Conservation (phyloP, 2,113 vertebrate species). For the Nothobranchius kuhntae region DNA sequence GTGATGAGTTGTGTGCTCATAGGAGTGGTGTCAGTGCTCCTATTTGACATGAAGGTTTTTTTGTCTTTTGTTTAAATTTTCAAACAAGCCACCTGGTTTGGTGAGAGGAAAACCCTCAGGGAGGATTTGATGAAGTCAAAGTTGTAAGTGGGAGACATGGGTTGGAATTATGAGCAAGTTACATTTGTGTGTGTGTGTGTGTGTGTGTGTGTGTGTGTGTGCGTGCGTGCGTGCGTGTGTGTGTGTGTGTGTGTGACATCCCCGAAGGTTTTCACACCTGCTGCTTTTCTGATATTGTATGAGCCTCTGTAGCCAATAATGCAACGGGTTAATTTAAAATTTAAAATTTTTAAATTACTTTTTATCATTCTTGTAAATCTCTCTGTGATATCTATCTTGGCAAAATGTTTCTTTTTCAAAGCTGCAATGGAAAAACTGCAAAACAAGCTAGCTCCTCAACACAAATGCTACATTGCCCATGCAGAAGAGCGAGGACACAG, state of each 20-base stretch:
- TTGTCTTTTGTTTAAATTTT: constrained; percentile 31
- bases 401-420: no score
- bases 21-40: constrained; percentile 7
- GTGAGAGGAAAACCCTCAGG: constrained; percentile 30
- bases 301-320: constrained; percentile 54
- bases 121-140: constrained; percentile 54
- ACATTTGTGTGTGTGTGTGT: constrained; percentile 35
- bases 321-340: constrained; percentile 35
- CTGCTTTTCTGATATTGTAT: constrained; percentile 44
- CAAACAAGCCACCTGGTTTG: constrained; percentile 64
- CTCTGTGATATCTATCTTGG: no score
- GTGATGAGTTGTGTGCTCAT: constrained; percentile 65
- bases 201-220: constrained; percentile 19
- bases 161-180: constrained; percentile 44
- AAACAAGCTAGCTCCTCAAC: no score
- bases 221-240: constrained; percentile 19
- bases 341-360: constrained; percentile 43
- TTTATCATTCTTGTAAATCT: no score
- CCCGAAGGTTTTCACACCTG: constrained; percentile 63
- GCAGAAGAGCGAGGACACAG: no score
- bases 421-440: no score
- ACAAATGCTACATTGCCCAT: no score
- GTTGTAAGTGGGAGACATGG: constrained; percentile 53
- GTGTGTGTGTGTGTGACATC: constrained; percentile 19
- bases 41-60: constrained; percentile 37